Percentiles rank a stretch among this genome's conserved stretches.
phyloP scores from a whole-genome alignment of 1,140 invertebrate genomes.

The Euwallacea similis region DNA sequence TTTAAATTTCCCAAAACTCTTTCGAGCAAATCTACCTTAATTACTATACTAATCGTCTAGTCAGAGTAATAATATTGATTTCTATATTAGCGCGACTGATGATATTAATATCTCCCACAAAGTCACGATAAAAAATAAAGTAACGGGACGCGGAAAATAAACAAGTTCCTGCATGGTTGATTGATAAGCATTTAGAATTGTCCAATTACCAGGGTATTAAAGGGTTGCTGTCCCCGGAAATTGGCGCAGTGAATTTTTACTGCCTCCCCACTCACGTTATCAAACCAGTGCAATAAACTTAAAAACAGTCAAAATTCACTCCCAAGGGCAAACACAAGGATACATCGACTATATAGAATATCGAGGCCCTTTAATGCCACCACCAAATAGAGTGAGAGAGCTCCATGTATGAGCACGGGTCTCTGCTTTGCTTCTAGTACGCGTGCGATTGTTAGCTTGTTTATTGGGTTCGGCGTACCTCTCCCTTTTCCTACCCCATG shows the following conservation, averaged over 20 bases:
- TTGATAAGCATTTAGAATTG: conserved; percentile 1
- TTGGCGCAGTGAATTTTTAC: neutral
- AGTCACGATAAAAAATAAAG: neutral
- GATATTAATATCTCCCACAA: neutral
- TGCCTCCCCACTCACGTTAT: neutral
- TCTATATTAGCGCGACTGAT: neutral
- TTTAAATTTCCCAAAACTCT: conserved; percentile 11
- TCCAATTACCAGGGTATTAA: neutral
- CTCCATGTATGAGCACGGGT: conserved; percentile 51
- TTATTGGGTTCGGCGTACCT: conserved; percentile 50
- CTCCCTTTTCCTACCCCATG: neutral
- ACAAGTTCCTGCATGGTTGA: conserved; percentile 2
- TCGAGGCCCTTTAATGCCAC: too few species aligned
- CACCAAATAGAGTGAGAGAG: conserved; percentile 39
- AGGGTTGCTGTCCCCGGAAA: neutral
- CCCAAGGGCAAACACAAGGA: too few species aligned
- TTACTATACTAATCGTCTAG: neutral
- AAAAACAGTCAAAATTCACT: too few species aligned
- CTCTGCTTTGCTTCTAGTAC: conserved; percentile 51
- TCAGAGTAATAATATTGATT: neutral
- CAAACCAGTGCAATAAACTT: neutral
- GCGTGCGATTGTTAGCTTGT: conserved; percentile 47
- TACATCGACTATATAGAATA: too few species aligned
- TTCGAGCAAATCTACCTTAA: neutral
- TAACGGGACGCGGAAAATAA: neutral